Conservation (phyloP, 2,888 invertebrate genomes). For the Ichneumoninae sp. region DNA sequence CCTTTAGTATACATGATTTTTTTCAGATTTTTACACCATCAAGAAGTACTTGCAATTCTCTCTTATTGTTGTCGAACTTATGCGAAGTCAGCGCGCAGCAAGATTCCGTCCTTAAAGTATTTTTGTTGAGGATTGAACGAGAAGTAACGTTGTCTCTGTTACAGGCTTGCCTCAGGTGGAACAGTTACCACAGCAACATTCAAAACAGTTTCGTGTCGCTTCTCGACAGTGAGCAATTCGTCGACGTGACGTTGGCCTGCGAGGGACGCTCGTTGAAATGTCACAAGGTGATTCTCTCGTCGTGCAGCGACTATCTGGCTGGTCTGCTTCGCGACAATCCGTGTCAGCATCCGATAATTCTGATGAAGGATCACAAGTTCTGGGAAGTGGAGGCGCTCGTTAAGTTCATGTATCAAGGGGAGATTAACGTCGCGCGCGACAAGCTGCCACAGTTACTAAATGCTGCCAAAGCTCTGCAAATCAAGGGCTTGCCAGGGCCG, state of each 20-base stretch:
- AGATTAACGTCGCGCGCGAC: constrained; percentile 94
- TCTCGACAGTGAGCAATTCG: constrained; percentile 92
- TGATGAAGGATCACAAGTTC: constrained; percentile 93
- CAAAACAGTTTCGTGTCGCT: constrained; percentile 91
- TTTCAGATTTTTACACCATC: too few relatives aligned
- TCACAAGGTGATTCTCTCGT: constrained; percentile 94
- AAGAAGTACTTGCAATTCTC: too few relatives aligned
- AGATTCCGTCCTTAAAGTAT: too few relatives aligned
- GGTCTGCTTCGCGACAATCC: constrained; percentile 92
- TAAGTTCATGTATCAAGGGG: constrained; percentile 96
- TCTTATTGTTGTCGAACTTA: too few relatives aligned
- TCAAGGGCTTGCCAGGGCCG: constrained; percentile 87
- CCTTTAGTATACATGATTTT: too few relatives aligned
- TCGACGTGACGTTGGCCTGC: constrained; percentile 95
- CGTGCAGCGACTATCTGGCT: constrained; percentile 94
- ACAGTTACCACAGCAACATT: constrained; percentile 92
- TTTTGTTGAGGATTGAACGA: too few relatives aligned
- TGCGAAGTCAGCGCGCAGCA: too few relatives aligned
- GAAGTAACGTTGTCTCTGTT: constrained; percentile 25
- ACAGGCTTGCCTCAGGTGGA: constrained; percentile 92
- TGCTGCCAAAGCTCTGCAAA: constrained; percentile 93
- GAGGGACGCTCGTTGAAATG: constrained; percentile 94
- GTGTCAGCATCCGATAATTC: constrained; percentile 93
- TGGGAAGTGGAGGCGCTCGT: constrained; percentile 94
- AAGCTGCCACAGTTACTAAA: constrained; percentile 92